Evolutionary conservation across 92 coral and sea anemone species (phyloP).

Genomic region (Pocillopora grandis): DNA sequence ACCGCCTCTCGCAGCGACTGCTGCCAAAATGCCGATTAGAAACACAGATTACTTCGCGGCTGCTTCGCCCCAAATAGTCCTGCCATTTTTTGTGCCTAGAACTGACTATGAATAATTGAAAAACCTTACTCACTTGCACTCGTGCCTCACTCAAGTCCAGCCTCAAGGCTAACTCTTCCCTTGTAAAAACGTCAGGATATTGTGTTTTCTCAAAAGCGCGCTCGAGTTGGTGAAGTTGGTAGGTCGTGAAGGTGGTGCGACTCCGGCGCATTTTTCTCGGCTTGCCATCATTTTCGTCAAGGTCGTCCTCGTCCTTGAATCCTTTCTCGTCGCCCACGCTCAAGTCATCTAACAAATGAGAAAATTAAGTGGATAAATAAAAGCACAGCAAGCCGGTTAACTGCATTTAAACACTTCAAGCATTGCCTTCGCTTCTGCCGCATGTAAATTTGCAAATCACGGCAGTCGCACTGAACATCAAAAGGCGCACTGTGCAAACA

Average conservation of each 20-base stretch:
- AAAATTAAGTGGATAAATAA: conserved; percentile 14
- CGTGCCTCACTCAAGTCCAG: conserved; percentile 96
- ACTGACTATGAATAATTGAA: conserved; percentile 19
- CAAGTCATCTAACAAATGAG: conserved; percentile 35
- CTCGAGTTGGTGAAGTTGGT: conserved; percentile 94
- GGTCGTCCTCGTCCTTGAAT: conserved; percentile 46
- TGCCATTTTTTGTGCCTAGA: conserved; percentile 10
- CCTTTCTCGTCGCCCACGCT: conserved; percentile 50
- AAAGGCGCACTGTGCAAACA: conserved; percentile 1
- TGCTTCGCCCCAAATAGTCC: neutral
- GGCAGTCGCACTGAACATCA: neutral
- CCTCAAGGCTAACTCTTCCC: conserved; percentile 90
- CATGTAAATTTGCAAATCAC: neutral
- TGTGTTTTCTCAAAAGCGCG: conserved; percentile 97
- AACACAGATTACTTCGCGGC: neutral
- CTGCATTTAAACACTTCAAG: neutral
- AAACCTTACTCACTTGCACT: conserved; percentile 76
- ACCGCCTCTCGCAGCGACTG: conserved; percentile 1
- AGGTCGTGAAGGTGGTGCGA: conserved; percentile 95
- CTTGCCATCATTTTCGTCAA: conserved; percentile 70
- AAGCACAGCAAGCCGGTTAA: neutral
- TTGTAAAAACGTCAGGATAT: conserved; percentile 95
- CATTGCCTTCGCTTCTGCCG: neutral
- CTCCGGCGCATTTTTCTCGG: conserved; percentile 91
- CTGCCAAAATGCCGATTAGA: neutral